phyloP scores from a whole-genome alignment of 2,888 invertebrate genomes.

The Stenolophus ochropezus region DNA sequence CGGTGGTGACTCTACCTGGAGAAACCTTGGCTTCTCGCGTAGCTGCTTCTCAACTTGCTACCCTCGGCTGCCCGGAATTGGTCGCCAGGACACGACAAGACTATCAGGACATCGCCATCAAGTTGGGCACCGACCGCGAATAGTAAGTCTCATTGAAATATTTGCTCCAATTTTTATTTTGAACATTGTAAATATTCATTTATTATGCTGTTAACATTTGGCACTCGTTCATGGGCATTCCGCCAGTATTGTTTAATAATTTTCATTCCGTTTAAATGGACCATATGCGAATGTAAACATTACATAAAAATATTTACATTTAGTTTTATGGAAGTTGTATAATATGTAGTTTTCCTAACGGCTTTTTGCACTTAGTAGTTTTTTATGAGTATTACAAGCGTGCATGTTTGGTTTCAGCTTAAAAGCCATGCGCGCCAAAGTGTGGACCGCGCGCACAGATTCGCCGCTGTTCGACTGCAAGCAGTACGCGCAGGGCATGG shows the following conservation, averaged over 20 bases:
- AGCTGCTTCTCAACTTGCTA: slow-evolving; percentile 95
- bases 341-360: slow-evolving; percentile 1
- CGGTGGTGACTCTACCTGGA: slow-evolving; percentile 96
- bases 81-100: slow-evolving; percentile 91
- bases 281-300: too few species aligned
- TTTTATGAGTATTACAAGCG: not conserved
- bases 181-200: slow-evolving; percentile 43
- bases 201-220: slow-evolving; percentile 45
- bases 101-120: slow-evolving; percentile 95
- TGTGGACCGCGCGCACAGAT: slow-evolving; percentile 91
- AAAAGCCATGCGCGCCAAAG: slow-evolving; percentile 92
- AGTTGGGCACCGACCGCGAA: slow-evolving; percentile 91
- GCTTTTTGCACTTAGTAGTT: slow-evolving; percentile 1
- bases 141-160: too few species aligned
- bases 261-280: not conserved
- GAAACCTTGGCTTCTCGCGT: slow-evolving; percentile 91
- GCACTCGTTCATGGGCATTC: not conserved
- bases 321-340: slow-evolving; percentile 10
- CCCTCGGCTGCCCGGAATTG: slow-evolving; percentile 94
- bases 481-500: slow-evolving; percentile 91
- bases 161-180: too few species aligned
- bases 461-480: slow-evolving; percentile 95
- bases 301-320: not conserved
- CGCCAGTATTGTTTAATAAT: slow-evolving; percentile 7
- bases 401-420: slow-evolving; percentile 74